Evolutionary conservation across 2,888 invertebrate genomes (phyloP).

Genomic region (Caenorhabditis afra): DNA sequence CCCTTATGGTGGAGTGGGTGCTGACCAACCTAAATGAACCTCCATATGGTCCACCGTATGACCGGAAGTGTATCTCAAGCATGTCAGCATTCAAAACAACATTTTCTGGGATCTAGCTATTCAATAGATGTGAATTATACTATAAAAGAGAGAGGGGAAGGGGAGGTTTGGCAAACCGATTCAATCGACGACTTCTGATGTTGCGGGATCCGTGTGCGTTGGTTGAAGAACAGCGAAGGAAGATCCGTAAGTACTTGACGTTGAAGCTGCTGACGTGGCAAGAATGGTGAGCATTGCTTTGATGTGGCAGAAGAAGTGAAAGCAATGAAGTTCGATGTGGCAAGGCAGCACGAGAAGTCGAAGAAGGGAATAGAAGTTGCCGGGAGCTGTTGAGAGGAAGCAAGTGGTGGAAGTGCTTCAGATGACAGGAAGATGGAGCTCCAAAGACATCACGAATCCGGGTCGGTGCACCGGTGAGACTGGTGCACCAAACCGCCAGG

Average conservation of each 20-base stretch:
- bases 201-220: constrained; percentile 20
- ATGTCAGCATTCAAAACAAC: constrained; percentile 52
- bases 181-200: constrained; percentile 47
- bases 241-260: constrained; percentile 32
- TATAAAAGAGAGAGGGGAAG: constrained; percentile 12
- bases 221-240: constrained; percentile 35
- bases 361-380: constrained; percentile 31
- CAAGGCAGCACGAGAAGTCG: constrained; percentile 32
- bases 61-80: constrained; percentile 61
- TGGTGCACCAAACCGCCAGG: constrained; percentile 45
- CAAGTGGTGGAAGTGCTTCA: constrained; percentile 12
- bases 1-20: constrained; percentile 38
- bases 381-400: constrained; percentile 21
- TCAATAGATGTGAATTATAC: constrained; percentile 52
- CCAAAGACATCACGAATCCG: constrained; percentile 49
- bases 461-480: constrained; percentile 23
- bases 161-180: constrained; percentile 47
- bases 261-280: constrained; percentile 43
- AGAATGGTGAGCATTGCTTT: constrained; percentile 18
- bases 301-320: constrained; percentile 18
- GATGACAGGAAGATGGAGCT: constrained; percentile 21
- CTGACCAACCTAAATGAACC: constrained; percentile 53
- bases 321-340: constrained; percentile 16
- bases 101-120: constrained; percentile 41
- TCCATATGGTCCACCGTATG: constrained; percentile 67